Percentiles rank a stretch among this genome's conserved stretches.
Evolutionary conservation across 2,888 invertebrate genomes (phyloP).

Genomic region (Ochropacha duplaris): DNA sequence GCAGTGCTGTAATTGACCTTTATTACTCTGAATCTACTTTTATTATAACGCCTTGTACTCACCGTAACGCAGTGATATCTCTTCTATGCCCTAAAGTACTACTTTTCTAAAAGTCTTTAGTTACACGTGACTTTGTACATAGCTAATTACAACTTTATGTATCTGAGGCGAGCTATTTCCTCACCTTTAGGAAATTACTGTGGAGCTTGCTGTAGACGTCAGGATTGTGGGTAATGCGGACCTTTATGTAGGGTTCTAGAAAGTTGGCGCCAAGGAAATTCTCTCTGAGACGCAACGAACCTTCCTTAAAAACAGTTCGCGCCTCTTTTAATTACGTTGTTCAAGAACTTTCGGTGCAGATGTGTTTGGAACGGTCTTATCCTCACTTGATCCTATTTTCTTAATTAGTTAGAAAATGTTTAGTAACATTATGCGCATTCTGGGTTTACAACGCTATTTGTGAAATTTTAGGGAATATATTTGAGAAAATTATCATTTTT

Average conservation of each 20-base stretch:
- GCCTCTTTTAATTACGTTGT: conserved; percentile 7
- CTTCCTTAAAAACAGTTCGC: conserved; percentile 7
- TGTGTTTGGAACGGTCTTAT: neutral
- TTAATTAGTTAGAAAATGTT: conserved; percentile 4
- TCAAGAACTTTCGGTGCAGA: conserved; percentile 3
- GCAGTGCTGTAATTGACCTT: too few relatives aligned
- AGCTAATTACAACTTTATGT: neutral
- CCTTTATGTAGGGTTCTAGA: conserved; percentile 13
- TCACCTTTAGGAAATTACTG: conserved; percentile 11
- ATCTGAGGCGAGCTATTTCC: conserved; percentile 10
- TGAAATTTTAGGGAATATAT: neutral
- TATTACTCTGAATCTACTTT: too few relatives aligned
- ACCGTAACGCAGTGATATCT: too few relatives aligned
- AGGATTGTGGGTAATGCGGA: conserved; percentile 12
- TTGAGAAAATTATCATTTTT: too few relatives aligned
- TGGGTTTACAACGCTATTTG: neutral
- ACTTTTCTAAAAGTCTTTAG: too few relatives aligned
- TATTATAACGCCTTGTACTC: too few relatives aligned
- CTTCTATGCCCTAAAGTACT: too few relatives aligned
- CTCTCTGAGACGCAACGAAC: conserved; percentile 6
- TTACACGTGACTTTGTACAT: too few relatives aligned
- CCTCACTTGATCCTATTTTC: conserved; percentile 1
- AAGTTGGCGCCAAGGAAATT: conserved; percentile 14
- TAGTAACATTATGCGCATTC: neutral
- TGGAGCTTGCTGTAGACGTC: conserved; percentile 8